A percentile compares a stretch with the other conserved stretches of the same genome.
These are phyloP conservation scores for Probaryconus sp. DNA, from an alignment of 1,140 invertebrate genomes.

Conservation along the genomic window DNA sequence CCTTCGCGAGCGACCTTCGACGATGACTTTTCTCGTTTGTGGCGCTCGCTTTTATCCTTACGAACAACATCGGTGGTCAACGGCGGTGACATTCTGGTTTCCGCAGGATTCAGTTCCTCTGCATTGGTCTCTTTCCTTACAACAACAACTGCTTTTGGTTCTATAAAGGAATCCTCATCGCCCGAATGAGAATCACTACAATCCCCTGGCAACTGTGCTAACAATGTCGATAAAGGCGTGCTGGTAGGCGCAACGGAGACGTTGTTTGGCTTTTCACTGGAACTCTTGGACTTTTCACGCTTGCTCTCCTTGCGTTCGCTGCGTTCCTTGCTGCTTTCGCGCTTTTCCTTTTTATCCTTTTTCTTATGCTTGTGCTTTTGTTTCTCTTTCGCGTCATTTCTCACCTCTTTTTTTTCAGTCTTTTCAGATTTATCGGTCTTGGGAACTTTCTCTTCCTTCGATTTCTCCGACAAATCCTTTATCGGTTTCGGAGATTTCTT, in stretches of 20 bases:
- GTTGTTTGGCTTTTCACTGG: constrained; percentile 67
- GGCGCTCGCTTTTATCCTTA: constrained; percentile 67
- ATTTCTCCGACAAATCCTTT: constrained; percentile 76
- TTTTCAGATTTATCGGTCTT: constrained; percentile 71
- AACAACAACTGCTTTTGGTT: constrained; percentile 43
- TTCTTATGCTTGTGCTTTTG: constrained; percentile 78
- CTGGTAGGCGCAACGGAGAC: constrained; percentile 38
- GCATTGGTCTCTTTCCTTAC: constrained; percentile 65
- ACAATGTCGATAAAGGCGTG: constrained; percentile 62
- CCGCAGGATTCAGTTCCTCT: constrained; percentile 32
- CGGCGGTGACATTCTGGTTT: constrained; percentile 56
- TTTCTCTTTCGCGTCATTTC: constrained; percentile 69
- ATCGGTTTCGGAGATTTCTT: constrained; percentile 67
- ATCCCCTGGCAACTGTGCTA: constrained; percentile 69
- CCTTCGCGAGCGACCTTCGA: constrained; percentile 60
- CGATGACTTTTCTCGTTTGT: constrained; percentile 63
- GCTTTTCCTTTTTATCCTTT: constrained; percentile 80
- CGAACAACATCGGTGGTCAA: constrained; percentile 35
- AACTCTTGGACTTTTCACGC: constrained; percentile 68
- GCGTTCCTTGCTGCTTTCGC: constrained; percentile 75
- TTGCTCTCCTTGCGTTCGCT: constrained; percentile 78
- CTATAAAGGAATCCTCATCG: constrained; percentile 67
- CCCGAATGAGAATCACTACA: constrained; percentile 75
- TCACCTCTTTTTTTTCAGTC: constrained; percentile 76
- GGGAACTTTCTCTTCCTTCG: constrained; percentile 76